These are phyloP conservation scores for Sarotherodon lohbergeri DNA, from an alignment of 2,113 vertebrate genomes.

Conservation along the genomic window DNA sequence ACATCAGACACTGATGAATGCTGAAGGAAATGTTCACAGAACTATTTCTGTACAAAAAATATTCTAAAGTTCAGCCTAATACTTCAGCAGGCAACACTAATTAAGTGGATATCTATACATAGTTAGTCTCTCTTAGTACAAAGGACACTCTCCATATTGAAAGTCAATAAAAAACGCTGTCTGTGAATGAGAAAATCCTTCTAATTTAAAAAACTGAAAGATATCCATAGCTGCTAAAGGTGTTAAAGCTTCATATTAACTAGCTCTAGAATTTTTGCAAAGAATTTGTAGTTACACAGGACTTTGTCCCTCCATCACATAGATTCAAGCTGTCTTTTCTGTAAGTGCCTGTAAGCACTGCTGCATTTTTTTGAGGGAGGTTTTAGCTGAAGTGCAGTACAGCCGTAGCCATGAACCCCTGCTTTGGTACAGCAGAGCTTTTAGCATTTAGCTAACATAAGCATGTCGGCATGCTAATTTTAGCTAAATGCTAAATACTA, in stretches of 20 bases:
- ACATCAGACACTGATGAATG: background rate
- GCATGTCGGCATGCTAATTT: background rate
- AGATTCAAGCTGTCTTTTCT: background rate
- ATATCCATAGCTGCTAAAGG: background rate
- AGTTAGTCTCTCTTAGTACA: background rate
- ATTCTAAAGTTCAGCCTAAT: background rate
- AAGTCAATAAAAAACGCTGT: background rate
- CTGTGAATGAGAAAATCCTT: background rate
- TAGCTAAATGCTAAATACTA: background rate
- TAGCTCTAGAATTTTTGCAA: background rate
- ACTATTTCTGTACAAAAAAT: background rate
- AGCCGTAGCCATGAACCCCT: background rate
- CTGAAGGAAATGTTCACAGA: background rate
- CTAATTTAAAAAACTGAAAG: background rate
- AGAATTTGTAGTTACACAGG: background rate
- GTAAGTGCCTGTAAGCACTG: background rate
- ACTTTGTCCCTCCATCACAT: background rate
- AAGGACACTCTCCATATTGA: background rate
- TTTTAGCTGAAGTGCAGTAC: background rate
- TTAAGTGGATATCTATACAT: background rate
- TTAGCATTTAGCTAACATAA: background rate
- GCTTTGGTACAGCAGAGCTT: background rate
- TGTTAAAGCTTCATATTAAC: background rate
- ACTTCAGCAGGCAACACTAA: conserved; percentile 49
- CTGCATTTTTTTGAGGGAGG: background rate